These are phyloP conservation scores for Planiliza haematocheilus DNA, from an alignment of 2,113 vertebrate species.

Conservation along the genomic window DNA sequence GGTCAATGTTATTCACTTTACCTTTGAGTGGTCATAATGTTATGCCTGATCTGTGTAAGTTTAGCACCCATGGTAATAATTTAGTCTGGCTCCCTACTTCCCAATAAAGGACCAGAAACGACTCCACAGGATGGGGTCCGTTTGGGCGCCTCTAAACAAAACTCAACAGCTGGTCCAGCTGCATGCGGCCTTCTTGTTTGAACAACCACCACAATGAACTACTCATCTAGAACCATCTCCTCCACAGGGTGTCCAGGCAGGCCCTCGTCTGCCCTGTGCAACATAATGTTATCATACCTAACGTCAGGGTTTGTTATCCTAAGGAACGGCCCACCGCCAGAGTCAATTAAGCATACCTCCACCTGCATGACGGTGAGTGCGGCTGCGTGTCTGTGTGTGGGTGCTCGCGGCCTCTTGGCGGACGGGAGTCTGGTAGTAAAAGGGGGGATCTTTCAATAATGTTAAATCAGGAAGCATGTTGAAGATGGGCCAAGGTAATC, in stretches of 20 bases:
- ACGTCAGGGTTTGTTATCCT: constrained; percentile 58
- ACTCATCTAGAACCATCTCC: constrained; percentile 27
- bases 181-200: constrained; percentile 4
- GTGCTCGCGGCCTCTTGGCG: background rate
- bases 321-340: constrained; percentile 27
- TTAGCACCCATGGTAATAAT: too few relatives aligned
- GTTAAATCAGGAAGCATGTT: constrained; percentile 64
- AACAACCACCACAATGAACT: constrained; percentile 1
- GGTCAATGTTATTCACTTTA: too few relatives aligned
- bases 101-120: too few relatives aligned
- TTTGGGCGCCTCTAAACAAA: constrained; percentile 4
- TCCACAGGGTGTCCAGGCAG: constrained; percentile 5
- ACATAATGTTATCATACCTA: constrained; percentile 65
- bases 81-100: too few relatives aligned
- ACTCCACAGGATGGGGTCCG: too few relatives aligned
- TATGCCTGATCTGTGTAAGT: too few relatives aligned
- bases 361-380: constrained; percentile 30
- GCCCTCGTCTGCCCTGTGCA: background rate
- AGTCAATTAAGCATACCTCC: constrained; percentile 41
- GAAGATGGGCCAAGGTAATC: constrained; percentile 51
- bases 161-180: constrained; percentile 9
- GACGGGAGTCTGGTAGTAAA: constrained; percentile 27
- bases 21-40: too few relatives aligned
- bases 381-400: constrained; percentile 4
- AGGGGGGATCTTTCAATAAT: constrained; percentile 68